These are phyloP conservation scores for Pipistrellus nathusii DNA, from an alignment of 2,797 vertebrate genomes.

Conservation along the genomic window DNA sequence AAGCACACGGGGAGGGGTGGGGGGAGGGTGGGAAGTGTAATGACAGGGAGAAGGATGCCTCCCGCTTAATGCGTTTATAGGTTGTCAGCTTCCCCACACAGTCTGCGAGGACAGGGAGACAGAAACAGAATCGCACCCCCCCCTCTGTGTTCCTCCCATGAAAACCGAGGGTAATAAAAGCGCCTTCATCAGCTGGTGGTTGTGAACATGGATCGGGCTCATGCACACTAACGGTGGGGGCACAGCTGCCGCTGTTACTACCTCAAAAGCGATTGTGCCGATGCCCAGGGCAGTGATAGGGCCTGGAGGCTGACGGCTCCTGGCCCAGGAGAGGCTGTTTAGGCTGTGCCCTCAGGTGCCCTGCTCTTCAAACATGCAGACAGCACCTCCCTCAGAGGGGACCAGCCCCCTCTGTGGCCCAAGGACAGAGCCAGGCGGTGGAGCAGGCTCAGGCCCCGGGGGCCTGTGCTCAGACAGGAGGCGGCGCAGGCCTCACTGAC, in stretches of 20 bases:
- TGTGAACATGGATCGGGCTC: not conserved
- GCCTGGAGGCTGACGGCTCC: not conserved
- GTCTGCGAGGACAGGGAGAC: not conserved
- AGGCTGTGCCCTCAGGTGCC: not conserved
- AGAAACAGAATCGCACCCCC: not conserved
- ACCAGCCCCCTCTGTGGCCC: not conserved
- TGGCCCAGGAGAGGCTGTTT: not conserved
- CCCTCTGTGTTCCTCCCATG: not conserved
- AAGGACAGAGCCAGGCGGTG: not conserved
- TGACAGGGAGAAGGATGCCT: not conserved
- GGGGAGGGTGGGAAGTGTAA: not conserved
- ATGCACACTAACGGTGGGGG: rapidly evolving
- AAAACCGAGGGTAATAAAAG: not conserved
- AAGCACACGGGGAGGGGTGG: not conserved
- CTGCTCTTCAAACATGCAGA: not conserved
- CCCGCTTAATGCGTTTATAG: slow-evolving; percentile 20
- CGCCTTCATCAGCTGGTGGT: too few species aligned
- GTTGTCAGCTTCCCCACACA: not conserved
- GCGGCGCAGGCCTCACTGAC: slow-evolving; percentile 62
- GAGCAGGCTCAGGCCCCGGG: not conserved
- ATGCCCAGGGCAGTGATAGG: not conserved
- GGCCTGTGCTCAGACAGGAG: slow-evolving; percentile 63
- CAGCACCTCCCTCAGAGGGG: not conserved
- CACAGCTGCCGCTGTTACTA: rapidly evolving
- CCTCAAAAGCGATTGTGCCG: rapidly evolving